Percentiles rank a stretch among this genome's conserved stretches.
These are phyloP conservation scores for Corvus cornix DNA, from an alignment of 2,113 vertebrate species.

Conservation along the genomic window DNA sequence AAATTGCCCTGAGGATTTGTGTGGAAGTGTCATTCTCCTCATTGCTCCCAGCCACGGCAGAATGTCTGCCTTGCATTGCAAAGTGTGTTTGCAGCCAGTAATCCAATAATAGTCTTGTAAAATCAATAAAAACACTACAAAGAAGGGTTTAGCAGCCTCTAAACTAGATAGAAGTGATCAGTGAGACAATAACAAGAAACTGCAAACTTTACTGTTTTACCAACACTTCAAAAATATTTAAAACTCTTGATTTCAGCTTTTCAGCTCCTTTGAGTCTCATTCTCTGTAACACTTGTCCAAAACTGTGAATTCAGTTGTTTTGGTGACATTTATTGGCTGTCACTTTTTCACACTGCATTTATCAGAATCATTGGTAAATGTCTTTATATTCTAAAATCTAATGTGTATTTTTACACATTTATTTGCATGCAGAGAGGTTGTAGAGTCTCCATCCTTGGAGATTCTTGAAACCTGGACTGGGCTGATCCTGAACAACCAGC, in stretches of 20 bases:
- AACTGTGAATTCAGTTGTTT: background rate
- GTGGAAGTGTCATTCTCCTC: slow-evolving; percentile 8
- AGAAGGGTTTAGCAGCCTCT: background rate
- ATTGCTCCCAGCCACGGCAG: background rate
- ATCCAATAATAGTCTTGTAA: background rate
- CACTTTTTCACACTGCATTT: background rate
- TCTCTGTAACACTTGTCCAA: background rate
- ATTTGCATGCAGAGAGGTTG: background rate
- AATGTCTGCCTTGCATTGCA: background rate
- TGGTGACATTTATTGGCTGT: background rate
- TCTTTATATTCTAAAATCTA: background rate
- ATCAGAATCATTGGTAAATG: background rate
- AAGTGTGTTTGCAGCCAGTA: background rate
- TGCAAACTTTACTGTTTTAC: background rate
- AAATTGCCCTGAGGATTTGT: background rate
- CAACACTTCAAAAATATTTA: background rate
- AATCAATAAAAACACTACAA: background rate
- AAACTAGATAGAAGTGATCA: background rate
- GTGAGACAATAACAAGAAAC: background rate
- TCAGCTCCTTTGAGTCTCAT: background rate
- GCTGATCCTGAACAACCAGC: background rate
- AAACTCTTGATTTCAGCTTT: background rate
- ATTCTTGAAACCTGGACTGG: background rate
- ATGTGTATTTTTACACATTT: background rate
- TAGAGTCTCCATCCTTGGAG: background rate